These are phyloP conservation scores for Paraplagusia blochii DNA, from an alignment of 2,113 vertebrate species.

Conservation along the genomic window DNA sequence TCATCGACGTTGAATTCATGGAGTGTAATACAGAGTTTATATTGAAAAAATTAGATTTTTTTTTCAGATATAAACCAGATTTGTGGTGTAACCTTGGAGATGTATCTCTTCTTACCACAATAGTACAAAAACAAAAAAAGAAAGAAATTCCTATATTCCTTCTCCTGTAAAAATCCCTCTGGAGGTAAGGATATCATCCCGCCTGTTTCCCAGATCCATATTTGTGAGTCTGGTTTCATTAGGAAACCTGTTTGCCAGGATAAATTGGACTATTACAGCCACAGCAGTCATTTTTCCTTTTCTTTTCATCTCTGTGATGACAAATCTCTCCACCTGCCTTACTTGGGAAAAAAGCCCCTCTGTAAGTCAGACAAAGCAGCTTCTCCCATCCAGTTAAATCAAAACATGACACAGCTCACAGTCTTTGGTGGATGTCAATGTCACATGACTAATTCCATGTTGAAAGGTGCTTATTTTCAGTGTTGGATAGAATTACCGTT, in stretches of 20 bases:
- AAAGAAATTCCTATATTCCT: slow-evolving; percentile 3
- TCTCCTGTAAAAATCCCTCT: background rate
- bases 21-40: too few species aligned
- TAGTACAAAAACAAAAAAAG: slow-evolving; percentile 3
- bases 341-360: background rate
- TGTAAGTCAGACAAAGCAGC: slow-evolving; percentile 4
- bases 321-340: slow-evolving; percentile 3
- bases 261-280: slow-evolving; percentile 29
- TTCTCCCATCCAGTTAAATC: slow-evolving; percentile 16
- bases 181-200: background rate
- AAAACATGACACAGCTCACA: slow-evolving; percentile 21
- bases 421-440: slow-evolving; percentile 16
- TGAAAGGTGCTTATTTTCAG: too few species aligned
- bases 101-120: too few species aligned
- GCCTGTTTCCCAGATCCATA: background rate
- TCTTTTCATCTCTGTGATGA: slow-evolving; percentile 14
- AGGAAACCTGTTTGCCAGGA: slow-evolving; percentile 15
- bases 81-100: too few species aligned
- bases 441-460: background rate
- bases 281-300: slow-evolving; percentile 21
- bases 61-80: too few species aligned
- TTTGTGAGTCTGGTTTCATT: slow-evolving; percentile 31
- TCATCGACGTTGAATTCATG: slow-evolving; percentile 34
- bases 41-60: background rate
- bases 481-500: too few species aligned